Base-by-base conservation (phyloP, 2,797 vertebrate genomes). In the Melanotaenia maccullochi region DNA sequence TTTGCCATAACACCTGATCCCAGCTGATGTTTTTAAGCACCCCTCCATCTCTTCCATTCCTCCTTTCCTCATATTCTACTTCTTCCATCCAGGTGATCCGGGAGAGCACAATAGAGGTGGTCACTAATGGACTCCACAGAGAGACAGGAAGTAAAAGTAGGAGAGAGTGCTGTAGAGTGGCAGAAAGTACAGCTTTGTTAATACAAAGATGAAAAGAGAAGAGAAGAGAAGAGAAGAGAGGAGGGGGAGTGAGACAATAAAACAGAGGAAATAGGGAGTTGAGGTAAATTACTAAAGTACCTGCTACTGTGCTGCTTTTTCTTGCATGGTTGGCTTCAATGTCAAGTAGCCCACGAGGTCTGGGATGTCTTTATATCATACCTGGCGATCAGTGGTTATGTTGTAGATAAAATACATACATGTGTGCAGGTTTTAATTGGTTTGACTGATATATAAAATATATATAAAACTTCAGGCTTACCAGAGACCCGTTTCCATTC, bases 241-340 rank as follows among this genome's bases (percentile, higher is more conserved):
- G 49, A 60, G 22, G 54, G 77, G 55, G 67, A 9, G 22, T 3
- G 35, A 77, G 65, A 73, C 76, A 44, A 67, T 87, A 82, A 84
- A 76, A 65, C 83, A 74, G 36, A 85, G 65, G 56, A 80, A 85
- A 87, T 79, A 73, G 70, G 64, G 66, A 73, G 58, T 22, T 81
- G 64, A 67, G 25, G 30, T 79, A 69, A 84, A 86, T 77, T 69
- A 61, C 65, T 76, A 51, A 65, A 74, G 20, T 38, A 60, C 71
- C 47, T 67, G 52, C 65, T 70, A 25, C 40, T 69, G 32, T 36
- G 2, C 9, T 30, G 16, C 20, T 7, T 54, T 65, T 68, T 63
- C 8, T 22, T 51, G 30, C 28, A 60, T 64, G 9, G 6, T 63
- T 64, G 60, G 7, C 71, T 79, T 73, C 20, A 59, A 11, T 64